Conservation (phyloP, 2,797 vertebrate genomes). For the Sebastes goodei region DNA sequence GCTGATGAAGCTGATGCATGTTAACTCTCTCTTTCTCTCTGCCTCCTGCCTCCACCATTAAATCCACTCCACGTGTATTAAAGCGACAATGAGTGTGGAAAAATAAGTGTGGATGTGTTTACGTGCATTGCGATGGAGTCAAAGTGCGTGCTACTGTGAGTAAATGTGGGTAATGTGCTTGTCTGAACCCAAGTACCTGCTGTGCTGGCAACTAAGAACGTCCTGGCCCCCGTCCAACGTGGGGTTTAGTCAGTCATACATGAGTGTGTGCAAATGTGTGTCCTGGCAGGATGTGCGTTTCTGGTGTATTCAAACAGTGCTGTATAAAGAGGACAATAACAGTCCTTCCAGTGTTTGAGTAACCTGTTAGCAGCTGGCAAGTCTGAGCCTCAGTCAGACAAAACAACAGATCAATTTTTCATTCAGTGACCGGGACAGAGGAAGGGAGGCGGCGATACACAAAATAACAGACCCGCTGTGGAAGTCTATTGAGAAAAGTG, state of each 20-base stretch:
- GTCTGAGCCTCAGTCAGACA: slow-evolving; percentile 56
- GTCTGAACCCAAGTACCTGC: slow-evolving; percentile 27
- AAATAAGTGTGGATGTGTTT: background rate
- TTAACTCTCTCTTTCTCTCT: background rate
- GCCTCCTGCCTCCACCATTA: slow-evolving; percentile 1
- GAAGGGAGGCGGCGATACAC: slow-evolving; percentile 30
- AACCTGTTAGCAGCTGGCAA: slow-evolving; percentile 63
- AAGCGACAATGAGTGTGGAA: slow-evolving; percentile 1
- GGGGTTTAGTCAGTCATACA: slow-evolving; percentile 17
- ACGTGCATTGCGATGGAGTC: background rate
- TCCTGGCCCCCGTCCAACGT: slow-evolving; percentile 18
- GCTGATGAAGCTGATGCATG: background rate
- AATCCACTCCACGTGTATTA: background rate
- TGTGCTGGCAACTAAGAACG: slow-evolving; percentile 14
- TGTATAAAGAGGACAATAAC: slow-evolving; percentile 55
- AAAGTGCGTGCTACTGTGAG: background rate
- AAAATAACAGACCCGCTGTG: slow-evolving; percentile 35
- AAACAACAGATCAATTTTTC: slow-evolving; percentile 69
- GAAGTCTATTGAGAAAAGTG: slow-evolving; percentile 5
- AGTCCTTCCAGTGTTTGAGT: slow-evolving; percentile 60
- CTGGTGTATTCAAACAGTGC: slow-evolving; percentile 28
- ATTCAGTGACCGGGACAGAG: slow-evolving; percentile 47
- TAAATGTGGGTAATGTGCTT: slow-evolving; percentile 12
- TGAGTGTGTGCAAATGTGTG: slow-evolving; percentile 34
- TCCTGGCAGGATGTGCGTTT: slow-evolving; percentile 55